These are phyloP conservation scores for Puma concolor DNA, from an alignment of 2,113 vertebrate genomes.

Conservation along the genomic window DNA sequence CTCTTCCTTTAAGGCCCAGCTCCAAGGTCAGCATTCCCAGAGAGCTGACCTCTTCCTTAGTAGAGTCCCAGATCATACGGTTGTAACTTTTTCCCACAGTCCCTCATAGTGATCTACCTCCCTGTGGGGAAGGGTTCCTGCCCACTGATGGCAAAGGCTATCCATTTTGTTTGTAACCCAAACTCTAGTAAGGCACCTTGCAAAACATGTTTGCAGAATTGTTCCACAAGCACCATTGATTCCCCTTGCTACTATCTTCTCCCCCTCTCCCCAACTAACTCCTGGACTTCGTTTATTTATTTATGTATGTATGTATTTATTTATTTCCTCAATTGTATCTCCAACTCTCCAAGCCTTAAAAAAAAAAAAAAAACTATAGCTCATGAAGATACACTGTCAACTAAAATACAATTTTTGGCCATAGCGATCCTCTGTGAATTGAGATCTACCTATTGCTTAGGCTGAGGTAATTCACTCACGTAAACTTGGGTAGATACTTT, in stretches of 20 bases:
- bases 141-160: neutral
- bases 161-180: neutral
- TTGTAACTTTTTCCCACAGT: neutral
- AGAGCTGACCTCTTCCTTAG: neutral
- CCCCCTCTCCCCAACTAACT: neutral
- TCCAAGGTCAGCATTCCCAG: constrained; percentile 28
- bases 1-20: neutral
- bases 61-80: neutral
- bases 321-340: neutral
- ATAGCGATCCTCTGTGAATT: neutral
- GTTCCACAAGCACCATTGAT: neutral
- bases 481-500: neutral
- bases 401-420: neutral
- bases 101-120: neutral
- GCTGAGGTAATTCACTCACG: neutral
- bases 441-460: neutral
- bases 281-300: neutral
- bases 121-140: neutral
- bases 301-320: too few species aligned
- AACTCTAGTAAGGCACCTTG: neutral
- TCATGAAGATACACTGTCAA: neutral
- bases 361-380: neutral
- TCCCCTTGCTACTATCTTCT: neutral
- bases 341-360: neutral
- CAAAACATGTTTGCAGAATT: neutral